Percentiles rank a stretch among this genome's conserved stretches.
These are phyloP conservation scores for Meloidogyne floridensis DNA, from an alignment of 1,140 invertebrate species.

Conservation along the genomic window DNA sequence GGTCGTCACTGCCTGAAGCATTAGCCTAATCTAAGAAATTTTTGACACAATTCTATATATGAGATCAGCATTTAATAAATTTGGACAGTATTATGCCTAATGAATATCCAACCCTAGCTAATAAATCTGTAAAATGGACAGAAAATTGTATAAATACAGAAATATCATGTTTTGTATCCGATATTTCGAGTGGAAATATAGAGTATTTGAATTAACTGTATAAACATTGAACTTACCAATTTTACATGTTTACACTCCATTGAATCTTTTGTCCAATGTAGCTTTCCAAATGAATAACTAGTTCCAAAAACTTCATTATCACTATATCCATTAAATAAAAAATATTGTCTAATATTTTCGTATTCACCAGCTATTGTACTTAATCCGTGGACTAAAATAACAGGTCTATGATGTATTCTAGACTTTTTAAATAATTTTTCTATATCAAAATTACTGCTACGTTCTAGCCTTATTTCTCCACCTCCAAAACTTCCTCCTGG, in stretches of 20 bases:
- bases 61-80: too few species aligned
- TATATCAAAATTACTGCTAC: background rate
- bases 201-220: background rate
- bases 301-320: conserved; percentile 34
- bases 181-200: background rate
- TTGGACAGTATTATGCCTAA: too few species aligned
- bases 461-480: background rate
- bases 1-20: conserved; percentile 30
- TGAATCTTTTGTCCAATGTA: conserved; percentile 22
- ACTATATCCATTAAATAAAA: conserved; percentile 31
- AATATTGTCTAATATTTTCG: conserved; percentile 24
- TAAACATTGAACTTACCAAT: conserved; percentile 24
- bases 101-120: too few species aligned
- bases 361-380: conserved; percentile 20
- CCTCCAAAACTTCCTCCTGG: conserved; percentile 25
- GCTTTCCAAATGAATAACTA: conserved; percentile 34
- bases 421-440: conserved; percentile 1
- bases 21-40: conserved; percentile 33
- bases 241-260: conserved; percentile 39
- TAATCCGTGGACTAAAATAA: conserved; percentile 14
- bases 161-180: background rate
- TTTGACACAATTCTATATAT: too few species aligned
- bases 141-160: too few species aligned
- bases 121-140: too few species aligned
- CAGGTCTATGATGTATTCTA: background rate